Conservation (phyloP, 2,113 vertebrate species). For the Phyllostomus discolor region DNA sequence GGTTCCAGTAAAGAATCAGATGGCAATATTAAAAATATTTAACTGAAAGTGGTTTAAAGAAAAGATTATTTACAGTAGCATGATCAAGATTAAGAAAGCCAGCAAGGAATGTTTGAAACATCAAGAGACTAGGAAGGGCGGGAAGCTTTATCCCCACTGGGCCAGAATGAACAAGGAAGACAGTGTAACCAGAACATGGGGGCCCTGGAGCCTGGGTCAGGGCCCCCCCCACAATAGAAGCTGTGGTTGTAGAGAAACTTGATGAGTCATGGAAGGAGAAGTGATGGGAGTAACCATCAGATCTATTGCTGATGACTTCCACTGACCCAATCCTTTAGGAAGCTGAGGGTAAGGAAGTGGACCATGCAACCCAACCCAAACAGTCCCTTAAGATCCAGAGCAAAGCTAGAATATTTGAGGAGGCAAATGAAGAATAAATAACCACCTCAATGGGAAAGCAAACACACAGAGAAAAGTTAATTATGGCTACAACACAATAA, state of each 20-base stretch:
- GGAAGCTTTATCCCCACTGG: neutral
- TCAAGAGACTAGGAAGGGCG: neutral
- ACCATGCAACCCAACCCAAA: neutral
- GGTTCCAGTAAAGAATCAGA: conserved; percentile 31
- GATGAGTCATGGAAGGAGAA: neutral
- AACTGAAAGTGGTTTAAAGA: conserved; percentile 3
- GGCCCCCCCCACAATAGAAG: accelerated
- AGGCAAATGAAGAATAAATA: neutral
- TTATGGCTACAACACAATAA: neutral
- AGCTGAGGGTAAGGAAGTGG: neutral
- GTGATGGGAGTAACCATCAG: neutral
- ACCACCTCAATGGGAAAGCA: neutral
- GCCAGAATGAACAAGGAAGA: neutral
- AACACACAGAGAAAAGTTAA: neutral
- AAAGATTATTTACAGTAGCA: neutral
- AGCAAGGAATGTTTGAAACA: neutral
- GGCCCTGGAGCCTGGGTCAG: neutral
- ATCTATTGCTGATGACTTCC: neutral
- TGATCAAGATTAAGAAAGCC: neutral
- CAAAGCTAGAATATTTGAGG: neutral
- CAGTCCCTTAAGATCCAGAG: neutral
- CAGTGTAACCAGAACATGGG: neutral
- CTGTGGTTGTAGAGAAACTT: neutral
- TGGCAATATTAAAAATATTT: conserved; percentile 9
- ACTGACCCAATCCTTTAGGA: neutral